Conservation (phyloP, 1,140 invertebrate genomes). For the Pogonus chalceus region DNA sequence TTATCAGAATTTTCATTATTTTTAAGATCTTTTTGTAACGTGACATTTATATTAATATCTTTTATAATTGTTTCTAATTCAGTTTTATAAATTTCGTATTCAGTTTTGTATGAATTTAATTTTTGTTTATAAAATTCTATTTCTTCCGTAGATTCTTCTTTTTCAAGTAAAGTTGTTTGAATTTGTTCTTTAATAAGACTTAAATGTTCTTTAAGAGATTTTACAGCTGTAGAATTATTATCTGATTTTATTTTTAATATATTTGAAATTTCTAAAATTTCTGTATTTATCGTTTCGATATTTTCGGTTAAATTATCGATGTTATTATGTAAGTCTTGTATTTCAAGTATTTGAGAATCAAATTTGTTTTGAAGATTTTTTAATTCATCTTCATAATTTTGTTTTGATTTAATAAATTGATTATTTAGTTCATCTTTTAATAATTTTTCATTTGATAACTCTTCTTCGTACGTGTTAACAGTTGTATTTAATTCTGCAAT, state of each 20-base stretch:
- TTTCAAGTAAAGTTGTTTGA: too few relatives aligned
- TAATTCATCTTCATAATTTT: neutral
- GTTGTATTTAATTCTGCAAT: neutral
- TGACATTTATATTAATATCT: neutral
- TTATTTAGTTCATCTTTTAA: too few relatives aligned
- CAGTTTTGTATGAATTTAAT: neutral
- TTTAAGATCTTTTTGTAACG: neutral
- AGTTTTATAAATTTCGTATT: neutral
- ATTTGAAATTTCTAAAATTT: too few relatives aligned
- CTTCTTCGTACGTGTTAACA: neutral
- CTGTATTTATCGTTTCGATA: neutral
- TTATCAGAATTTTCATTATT: neutral
- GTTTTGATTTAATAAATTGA: neutral
- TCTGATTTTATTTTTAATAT: neutral
- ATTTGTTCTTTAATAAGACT: neutral
- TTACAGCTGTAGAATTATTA: too few relatives aligned
- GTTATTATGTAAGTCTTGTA: neutral
- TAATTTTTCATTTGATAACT: neutral
- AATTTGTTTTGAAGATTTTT: neutral
- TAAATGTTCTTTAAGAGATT: too few relatives aligned
- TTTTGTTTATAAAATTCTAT: neutral
- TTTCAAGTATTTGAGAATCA: neutral
- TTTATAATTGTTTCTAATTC: neutral
- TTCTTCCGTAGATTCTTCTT: too few relatives aligned
- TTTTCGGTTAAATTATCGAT: neutral